A percentile compares a stretch with the other conserved stretches of the same genome.
Conservation (phyloP, 2,888 invertebrate genomes). For the Belgica antarctica region DNA sequence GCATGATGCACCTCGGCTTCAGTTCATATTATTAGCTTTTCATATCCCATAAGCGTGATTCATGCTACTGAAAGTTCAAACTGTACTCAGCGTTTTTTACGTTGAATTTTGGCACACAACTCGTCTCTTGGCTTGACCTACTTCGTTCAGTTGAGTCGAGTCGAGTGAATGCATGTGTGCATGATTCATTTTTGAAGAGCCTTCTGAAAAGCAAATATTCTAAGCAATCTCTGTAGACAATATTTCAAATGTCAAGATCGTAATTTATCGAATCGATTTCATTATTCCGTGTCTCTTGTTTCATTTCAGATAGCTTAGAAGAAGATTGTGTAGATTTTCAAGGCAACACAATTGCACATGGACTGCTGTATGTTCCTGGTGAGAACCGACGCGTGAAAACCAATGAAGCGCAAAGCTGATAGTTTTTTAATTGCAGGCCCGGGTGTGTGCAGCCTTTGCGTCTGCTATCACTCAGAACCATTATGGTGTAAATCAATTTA, state of each 20-base stretch:
- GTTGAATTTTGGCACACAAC: background rate
- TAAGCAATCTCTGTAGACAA: too few relatives aligned
- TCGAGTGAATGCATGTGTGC: background rate
- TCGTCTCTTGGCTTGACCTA: background rate
- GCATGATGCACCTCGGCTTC: too few relatives aligned
- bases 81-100: too few relatives aligned
- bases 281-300: too few relatives aligned
- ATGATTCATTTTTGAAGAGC: background rate
- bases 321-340: constrained; percentile 83
- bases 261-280: background rate
- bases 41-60: too few relatives aligned
- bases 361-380: constrained; percentile 75
- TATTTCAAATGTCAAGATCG: background rate
- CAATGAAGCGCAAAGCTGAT: too few relatives aligned
- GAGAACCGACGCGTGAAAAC: too few relatives aligned
- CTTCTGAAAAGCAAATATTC: too few relatives aligned
- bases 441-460: constrained; percentile 79
- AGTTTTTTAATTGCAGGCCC: constrained; percentile 56
- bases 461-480: constrained; percentile 81
- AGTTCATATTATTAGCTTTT: too few relatives aligned
- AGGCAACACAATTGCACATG: constrained; percentile 73
- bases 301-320: constrained; percentile 65
- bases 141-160: background rate
- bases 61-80: too few relatives aligned
- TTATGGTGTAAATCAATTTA: constrained; percentile 86